phyloP scores from a whole-genome alignment of 2,113 vertebrate genomes.

The Solenodon paradoxus region DNA sequence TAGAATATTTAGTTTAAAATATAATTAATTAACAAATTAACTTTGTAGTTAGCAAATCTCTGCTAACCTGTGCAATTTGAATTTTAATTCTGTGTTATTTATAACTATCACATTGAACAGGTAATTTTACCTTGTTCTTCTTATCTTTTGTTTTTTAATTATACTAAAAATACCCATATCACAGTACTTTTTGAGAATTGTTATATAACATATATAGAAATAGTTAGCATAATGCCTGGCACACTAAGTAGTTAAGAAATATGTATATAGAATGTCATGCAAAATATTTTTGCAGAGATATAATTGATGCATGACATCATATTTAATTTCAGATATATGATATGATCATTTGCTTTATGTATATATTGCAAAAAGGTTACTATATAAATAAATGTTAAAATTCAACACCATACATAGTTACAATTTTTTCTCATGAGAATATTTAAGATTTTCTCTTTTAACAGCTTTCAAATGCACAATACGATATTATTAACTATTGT shows the following conservation, averaged over 20 bases:
- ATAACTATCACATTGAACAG: background rate
- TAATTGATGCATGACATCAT: background rate
- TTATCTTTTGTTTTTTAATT: background rate
- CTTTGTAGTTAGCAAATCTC: too few species aligned
- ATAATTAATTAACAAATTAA: too few species aligned
- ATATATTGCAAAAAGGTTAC: background rate
- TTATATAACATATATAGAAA: background rate
- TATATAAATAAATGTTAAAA: background rate
- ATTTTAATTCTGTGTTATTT: background rate
- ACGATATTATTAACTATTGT: background rate
- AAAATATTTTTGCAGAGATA: background rate
- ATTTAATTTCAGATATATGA: background rate
- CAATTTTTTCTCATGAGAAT: background rate
- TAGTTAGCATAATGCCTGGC: background rate
- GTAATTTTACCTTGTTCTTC: background rate
- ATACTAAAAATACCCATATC: background rate
- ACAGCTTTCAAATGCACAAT: background rate
- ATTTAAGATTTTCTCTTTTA: background rate
- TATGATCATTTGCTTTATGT: background rate
- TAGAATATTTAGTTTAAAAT: too few species aligned
- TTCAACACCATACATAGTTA: background rate
- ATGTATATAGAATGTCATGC: background rate
- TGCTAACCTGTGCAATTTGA: background rate
- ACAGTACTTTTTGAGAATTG: background rate
- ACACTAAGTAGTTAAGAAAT: background rate